These are phyloP conservation scores for Meghimatium bilineatum DNA, from an alignment of 2,888 invertebrate genomes.

Conservation along the genomic window DNA sequence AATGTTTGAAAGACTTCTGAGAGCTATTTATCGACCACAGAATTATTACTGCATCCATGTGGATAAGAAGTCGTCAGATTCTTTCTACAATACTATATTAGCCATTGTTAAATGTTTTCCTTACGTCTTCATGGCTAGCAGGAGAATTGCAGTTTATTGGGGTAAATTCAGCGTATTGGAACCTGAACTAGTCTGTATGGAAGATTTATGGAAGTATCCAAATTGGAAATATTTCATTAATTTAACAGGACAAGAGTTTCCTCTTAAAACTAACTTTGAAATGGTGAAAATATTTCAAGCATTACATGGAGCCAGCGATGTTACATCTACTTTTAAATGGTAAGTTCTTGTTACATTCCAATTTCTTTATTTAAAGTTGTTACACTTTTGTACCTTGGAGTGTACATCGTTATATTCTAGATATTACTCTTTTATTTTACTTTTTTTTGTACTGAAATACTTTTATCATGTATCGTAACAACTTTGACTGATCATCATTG, in stretches of 20 bases:
- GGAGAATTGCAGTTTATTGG: constrained; percentile 60
- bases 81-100: constrained; percentile 55
- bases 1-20: constrained; percentile 58
- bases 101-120: constrained; percentile 62
- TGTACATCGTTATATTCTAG: no score
- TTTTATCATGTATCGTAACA: no score
- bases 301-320: constrained; percentile 43
- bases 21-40: constrained; percentile 71
- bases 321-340: constrained; percentile 33
- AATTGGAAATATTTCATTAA: constrained; percentile 52
- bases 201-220: constrained; percentile 61
- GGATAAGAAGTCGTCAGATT: constrained; percentile 61
- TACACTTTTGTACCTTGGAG: no score
- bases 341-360: constrained; percentile 35
- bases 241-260: constrained; percentile 52
- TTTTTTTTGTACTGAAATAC: no score
- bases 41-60: constrained; percentile 74
- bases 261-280: constrained; percentile 49
- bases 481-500: no score
- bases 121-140: constrained; percentile 67
- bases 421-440: no score
- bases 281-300: constrained; percentile 46
- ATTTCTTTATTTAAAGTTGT: no score
- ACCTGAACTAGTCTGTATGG: constrained; percentile 70
- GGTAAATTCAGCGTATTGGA: constrained; percentile 66